phyloP scores from a whole-genome alignment of 2,113 vertebrate genomes.

The Chloropsis hardwickii region DNA sequence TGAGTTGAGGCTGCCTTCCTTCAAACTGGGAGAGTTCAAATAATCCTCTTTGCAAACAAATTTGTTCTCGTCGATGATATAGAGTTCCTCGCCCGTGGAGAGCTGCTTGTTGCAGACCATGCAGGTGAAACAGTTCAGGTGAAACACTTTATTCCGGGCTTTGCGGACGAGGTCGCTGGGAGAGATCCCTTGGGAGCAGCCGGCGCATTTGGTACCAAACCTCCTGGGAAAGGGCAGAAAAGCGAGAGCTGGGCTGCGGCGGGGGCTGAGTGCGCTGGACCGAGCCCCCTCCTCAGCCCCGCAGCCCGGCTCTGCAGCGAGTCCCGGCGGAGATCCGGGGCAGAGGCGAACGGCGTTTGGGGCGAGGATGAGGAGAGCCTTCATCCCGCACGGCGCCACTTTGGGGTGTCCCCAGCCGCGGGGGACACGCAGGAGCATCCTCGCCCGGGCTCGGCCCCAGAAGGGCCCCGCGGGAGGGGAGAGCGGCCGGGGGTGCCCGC shows the following conservation, averaged over 20 bases:
- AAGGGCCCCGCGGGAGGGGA: not conserved
- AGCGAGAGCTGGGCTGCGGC: not conserved
- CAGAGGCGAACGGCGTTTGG: accelerated
- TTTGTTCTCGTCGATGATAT: constrained; percentile 97
- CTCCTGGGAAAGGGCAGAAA: constrained; percentile 73
- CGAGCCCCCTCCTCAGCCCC: not conserved
- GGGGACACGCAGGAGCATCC: not conserved
- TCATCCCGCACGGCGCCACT: not conserved
- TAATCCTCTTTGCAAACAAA: constrained; percentile 99
- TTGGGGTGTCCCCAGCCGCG: not conserved
- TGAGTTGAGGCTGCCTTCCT: constrained; percentile 94
- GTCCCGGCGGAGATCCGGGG: not conserved
- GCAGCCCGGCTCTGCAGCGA: too few species aligned
- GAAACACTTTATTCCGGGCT: constrained; percentile 94
- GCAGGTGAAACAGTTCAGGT: constrained; percentile 98
- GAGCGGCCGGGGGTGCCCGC: not conserved
- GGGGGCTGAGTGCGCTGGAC: accelerated
- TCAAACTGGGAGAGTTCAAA: constrained; percentile 85
- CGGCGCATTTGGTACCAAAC: constrained; percentile 96
- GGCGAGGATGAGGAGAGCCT: not conserved
- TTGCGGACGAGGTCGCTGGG: constrained; percentile 95
- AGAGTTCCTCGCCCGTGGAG: constrained; percentile 96
- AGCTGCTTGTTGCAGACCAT: constrained; percentile 99
- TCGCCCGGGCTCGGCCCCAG: not conserved
- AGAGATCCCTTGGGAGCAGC: constrained; percentile 94